Conservation (phyloP, 2,888 invertebrate genomes). For the Dasysyrphus tricinctus region DNA sequence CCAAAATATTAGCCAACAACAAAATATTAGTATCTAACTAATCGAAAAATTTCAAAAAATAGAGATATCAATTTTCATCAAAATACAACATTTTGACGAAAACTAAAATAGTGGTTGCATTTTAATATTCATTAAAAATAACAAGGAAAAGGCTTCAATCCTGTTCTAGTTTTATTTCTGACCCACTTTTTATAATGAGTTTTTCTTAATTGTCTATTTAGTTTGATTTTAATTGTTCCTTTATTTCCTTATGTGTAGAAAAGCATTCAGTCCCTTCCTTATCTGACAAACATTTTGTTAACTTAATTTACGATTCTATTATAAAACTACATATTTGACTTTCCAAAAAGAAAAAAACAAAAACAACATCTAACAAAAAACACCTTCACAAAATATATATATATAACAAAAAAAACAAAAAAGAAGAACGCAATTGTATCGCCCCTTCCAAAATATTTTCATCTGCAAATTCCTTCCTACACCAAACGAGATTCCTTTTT, state of each 20-base stretch:
- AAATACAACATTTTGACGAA: too few species aligned
- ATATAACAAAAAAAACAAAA: not conserved
- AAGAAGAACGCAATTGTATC: conserved; percentile 32
- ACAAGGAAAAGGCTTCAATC: too few species aligned
- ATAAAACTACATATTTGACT: not conserved
- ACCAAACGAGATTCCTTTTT: conserved; percentile 22
- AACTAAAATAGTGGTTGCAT: too few species aligned
- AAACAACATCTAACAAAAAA: not conserved
- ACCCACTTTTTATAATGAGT: too few species aligned
- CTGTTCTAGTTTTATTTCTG: too few species aligned
- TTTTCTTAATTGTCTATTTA: too few species aligned
- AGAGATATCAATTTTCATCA: too few species aligned
- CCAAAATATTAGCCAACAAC: too few species aligned
- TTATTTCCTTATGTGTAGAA: not conserved
- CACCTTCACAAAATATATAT: not conserved
- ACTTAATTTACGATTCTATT: not conserved
- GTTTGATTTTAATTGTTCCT: too few species aligned
- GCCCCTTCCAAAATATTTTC: conserved; percentile 17
- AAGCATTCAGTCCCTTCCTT: not conserved
- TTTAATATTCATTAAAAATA: too few species aligned
- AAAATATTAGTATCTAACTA: too few species aligned
- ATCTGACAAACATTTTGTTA: not conserved
- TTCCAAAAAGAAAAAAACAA: not conserved
- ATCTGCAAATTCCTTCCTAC: conserved; percentile 44
- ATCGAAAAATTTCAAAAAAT: too few species aligned